phyloP scores from a whole-genome alignment of 2,888 invertebrate genomes.

The Drosophila peninsularis region DNA sequence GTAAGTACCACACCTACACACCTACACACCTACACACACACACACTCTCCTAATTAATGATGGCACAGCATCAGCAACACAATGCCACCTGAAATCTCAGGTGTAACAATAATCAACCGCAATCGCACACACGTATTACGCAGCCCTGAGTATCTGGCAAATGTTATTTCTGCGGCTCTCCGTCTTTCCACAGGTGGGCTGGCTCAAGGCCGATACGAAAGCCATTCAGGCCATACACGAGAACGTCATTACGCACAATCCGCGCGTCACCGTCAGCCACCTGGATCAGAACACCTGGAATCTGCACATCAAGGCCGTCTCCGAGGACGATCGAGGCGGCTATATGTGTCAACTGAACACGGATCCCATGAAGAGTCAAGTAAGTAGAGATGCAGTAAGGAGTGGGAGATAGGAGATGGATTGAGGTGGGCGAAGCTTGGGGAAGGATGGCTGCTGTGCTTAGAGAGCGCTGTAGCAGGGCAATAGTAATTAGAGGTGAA shows the following conservation, averaged over 20 bases:
- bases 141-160: neutral
- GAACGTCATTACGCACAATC: constrained; percentile 96
- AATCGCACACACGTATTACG: neutral
- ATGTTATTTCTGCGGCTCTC: constrained; percentile 5
- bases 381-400: constrained; percentile 85
- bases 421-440: too few species aligned
- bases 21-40: constrained; percentile 9
- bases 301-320: constrained; percentile 93
- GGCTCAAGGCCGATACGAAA: constrained; percentile 97
- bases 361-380: constrained; percentile 97
- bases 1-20: constrained; percentile 86
- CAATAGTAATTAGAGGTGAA: too few species aligned
- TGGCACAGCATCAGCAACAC: constrained; percentile 12
- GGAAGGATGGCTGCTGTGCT: too few species aligned
- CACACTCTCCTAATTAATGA: constrained; percentile 40
- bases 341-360: constrained; percentile 98
- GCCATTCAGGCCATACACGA: constrained; percentile 97
- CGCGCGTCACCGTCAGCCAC: constrained; percentile 93
- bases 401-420: too few species aligned
- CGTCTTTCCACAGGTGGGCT: constrained; percentile 89
- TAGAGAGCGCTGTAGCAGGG: too few species aligned
- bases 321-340: constrained; percentile 94
- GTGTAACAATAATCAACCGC: constrained; percentile 15
- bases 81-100: constrained; percentile 17
- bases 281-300: constrained; percentile 95